Base-by-base conservation (phyloP, 2,797 vertebrate species). In the Gymnodraco acuticeps region DNA sequence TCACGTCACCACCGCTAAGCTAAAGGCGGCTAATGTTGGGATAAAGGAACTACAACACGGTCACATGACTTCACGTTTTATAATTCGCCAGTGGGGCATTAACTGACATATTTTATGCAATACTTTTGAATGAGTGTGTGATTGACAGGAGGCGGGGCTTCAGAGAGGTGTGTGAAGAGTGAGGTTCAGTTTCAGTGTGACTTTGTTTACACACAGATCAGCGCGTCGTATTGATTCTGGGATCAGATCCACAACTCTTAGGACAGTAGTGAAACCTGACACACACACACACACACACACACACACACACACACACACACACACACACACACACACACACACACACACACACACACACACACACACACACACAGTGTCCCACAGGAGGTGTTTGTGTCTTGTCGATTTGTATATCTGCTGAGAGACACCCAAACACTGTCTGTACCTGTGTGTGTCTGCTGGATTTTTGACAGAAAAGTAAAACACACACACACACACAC, bases 181-280 rank as follows among this genome's bases (percentile, higher is more conserved):
- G 20, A 14, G 14, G 13, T 4, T 64, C 45, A 31, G 27, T 3
- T 55, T 10, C 23, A 17, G 16, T 4, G 3, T 9, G 14, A 38
- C 23, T 78, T 67, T 87, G 65, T 87, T 76, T 71, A 51, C 69
- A 46, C 50, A 47, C 59, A 27, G 52, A 54, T 62, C 23, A 13
- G 47, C 14, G 20, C 19, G 42, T 69, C 3, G 66, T 56, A 82
- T 80, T 46, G 81, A 88, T 80, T 51, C 55, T 69, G 55, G 62
- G 76, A 75, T 83, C 78, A 68, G 66, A 82, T 75, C 73, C 75
- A 52, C 68, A 20, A 55, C 3, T 1, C n/a, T 64, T 70, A 74
- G 62, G 61, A 63, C 66, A 65, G 66, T 70, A 70, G 54, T 47
- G 68, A 63, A 81, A 84, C 82, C 80, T 54, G 82, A 52, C 6